Evolutionary conservation across 2,113 vertebrate genomes (phyloP).

Genomic region (Damaliscus lunatus): DNA sequence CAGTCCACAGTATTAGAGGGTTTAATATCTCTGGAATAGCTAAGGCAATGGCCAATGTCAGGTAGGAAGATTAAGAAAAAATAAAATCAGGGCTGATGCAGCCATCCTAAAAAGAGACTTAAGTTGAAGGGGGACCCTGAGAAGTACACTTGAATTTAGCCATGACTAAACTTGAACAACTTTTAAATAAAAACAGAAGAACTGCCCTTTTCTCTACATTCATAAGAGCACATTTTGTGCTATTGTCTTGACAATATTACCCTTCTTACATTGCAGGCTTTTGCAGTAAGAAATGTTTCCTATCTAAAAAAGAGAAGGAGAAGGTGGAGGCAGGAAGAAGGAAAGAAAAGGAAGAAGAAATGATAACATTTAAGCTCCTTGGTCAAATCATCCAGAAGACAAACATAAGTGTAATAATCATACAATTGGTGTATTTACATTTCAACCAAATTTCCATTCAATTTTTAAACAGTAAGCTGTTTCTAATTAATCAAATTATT

Average conservation of each 20-base stretch:
- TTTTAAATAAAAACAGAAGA: neutral
- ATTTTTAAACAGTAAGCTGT: neutral
- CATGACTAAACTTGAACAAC: neutral
- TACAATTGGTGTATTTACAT: neutral
- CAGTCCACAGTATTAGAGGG: neutral
- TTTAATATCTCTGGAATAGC: neutral
- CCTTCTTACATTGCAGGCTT: neutral
- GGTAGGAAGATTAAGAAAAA: neutral
- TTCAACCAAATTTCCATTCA: neutral
- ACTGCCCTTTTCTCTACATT: neutral
- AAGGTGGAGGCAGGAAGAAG: neutral
- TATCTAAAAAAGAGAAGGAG: neutral
- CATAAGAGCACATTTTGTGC: neutral
- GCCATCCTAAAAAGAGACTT: neutral
- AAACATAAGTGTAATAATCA: neutral
- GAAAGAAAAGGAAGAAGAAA: neutral
- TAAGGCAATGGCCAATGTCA: neutral
- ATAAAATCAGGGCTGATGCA: neutral
- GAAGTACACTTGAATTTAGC: neutral
- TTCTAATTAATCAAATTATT: neutral
- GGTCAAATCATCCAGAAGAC: neutral
- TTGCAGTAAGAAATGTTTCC: neutral
- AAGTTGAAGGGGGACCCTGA: neutral
- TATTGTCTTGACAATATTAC: neutral
- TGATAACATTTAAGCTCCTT: neutral